Evolutionary conservation across 1,140 invertebrate species (phyloP), one percentile per base, ranked within the genome.

Genomic region (Drosophila truncata): DNA sequence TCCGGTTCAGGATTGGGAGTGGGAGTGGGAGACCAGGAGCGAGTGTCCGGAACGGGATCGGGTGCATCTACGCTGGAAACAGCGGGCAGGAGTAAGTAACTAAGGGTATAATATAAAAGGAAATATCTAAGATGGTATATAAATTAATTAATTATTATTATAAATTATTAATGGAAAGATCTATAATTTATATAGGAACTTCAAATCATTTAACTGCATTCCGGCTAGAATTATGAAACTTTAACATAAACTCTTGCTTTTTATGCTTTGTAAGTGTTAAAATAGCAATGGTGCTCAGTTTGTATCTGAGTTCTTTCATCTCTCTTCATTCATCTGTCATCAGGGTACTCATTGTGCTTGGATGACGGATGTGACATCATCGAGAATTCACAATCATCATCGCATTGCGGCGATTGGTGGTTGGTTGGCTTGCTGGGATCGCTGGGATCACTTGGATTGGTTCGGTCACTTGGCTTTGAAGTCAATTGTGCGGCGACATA

Each of bases 361-460:
- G 71, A 83, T 84, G 76, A 84, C 82, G 81, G 81, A 77, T 83
- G 81, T 84, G 81, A 84, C 81, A 84, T 84, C 81, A 84, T 72
- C 80, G 57, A 63, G 67, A 73, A 73, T 72, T 27, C 69, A 67
- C 42, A 57, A 72, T 70, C 20, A 72, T 72, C 50, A 57, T 37
- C 37, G 39, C 25, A 10, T 13, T 20, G 23, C 49, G 35, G 49
- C n/a, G 41, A 46, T 49, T 44, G 47, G 31, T 10, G 41, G 42
- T 49, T 44, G 47, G 31, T 10, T 11, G 27, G 29, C 13, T 27
- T 10, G 37, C 23, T 60, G 4, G 58, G 37, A 31, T 42, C 13
- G 14, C 18, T 16, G 4, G 14, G 33, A 16, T 41, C 5, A 14
- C 14, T 18, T 18, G 33, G 59, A 54, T 61, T 63, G 23, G 55